Base-by-base conservation (phyloP, 2,113 vertebrate species). In the Otocyon megalotis region DNA sequence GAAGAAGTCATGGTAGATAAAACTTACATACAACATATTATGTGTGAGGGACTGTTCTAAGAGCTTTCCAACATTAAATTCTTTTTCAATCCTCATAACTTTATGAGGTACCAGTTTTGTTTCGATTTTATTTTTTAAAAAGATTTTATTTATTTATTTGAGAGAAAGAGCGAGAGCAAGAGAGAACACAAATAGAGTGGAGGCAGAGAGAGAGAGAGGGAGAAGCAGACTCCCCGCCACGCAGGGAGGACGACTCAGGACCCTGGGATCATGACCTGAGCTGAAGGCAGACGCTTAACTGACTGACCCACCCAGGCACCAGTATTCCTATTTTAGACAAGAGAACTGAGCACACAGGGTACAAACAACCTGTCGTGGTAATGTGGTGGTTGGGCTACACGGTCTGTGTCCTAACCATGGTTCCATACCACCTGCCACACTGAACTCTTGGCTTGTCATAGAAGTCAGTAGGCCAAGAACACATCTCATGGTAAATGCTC, bases 61-160 rank as follows among this genome's bases (percentile, higher is more conserved):
- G 56, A 80, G 50, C 77, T 83, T 94, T 63, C 86, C 43, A 91
- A 32, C 83, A 56, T 90, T 79, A 65, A 87, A 15, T 87, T 84
- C 28, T 92, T 77, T 92, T n/a, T 56, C n/a, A 91, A 87, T 56
- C n/a, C 20, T 82, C 15, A 19, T 24, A 50, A 93, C 16, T 72
- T 86, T 53, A n/a, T 6, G 13, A 90, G 65, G 22, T 60, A 26
- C 15, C 35, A 22, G 26, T 54, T 63, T 84, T 74, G 85, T 35
- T n/a, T 19, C 19, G 37, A 60, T 69, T 80, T 90, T 26, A 60
- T 6, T 43, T 43, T 43, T 43, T 43, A 6, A 6, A 43, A 43
- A 43, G 43, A 43, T 43, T 43, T 43, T 43, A 43, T 43, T 43
- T 43, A 43, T 43, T 43, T 43, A 43, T 43, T 43, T 43, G 43